Evolutionary conservation across 1,140 invertebrate species (phyloP).

Genomic region (Lordiphosa collinella): DNA sequence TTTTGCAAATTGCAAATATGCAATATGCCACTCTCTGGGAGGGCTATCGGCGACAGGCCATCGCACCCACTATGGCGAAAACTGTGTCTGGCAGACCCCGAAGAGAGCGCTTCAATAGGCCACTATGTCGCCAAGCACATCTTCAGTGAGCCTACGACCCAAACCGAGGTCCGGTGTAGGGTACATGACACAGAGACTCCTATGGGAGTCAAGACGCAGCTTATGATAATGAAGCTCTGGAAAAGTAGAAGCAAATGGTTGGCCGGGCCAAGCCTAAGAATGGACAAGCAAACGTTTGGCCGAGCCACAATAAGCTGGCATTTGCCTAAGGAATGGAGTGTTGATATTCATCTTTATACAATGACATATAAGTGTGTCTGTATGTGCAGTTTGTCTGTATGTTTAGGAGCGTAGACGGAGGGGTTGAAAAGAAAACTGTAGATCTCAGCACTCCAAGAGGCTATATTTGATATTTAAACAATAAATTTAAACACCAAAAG

Average conservation of each 20-base stretch:
- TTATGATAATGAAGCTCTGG: slow-evolving; percentile 22
- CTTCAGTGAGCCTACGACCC: slow-evolving; percentile 1
- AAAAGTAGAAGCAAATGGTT: neutral
- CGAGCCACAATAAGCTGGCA: slow-evolving; percentile 2
- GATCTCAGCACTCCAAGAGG: neutral
- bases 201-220: slow-evolving; percentile 3
- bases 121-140: slow-evolving; percentile 9
- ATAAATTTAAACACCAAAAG: too few species aligned
- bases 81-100: neutral
- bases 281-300: slow-evolving; percentile 1
- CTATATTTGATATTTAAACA: neutral
- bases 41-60: slow-evolving; percentile 7
- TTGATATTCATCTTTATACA: slow-evolving; percentile 12
- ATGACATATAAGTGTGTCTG: neutral
- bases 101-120: slow-evolving; percentile 4
- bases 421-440: neutral
- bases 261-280: slow-evolving; percentile 1
- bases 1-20: slow-evolving; percentile 19
- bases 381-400: too few species aligned
- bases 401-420: neutral
- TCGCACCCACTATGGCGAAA: neutral
- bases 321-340: slow-evolving; percentile 10
- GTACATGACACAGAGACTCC: neutral
- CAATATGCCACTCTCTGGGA: slow-evolving; percentile 1
- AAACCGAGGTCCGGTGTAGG: slow-evolving; percentile 1